Evolutionary conservation across 1,140 invertebrate genomes (phyloP).

Genomic region (Thaumetopoea pityocampa): DNA sequence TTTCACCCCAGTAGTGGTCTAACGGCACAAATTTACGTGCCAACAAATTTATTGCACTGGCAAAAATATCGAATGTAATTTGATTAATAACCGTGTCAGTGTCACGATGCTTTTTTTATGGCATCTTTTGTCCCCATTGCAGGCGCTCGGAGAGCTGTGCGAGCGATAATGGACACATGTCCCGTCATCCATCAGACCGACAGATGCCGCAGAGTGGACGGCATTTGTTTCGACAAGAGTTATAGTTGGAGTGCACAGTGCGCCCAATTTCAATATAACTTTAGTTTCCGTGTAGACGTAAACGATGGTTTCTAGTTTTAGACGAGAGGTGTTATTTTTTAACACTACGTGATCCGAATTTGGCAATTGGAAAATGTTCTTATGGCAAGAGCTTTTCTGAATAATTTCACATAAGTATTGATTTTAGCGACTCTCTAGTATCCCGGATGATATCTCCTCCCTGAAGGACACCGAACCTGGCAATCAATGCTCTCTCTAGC

Average conservation of each 20-base stretch:
- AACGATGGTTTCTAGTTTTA: constrained; percentile 10
- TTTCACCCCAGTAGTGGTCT: background rate
- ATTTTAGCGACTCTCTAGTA: no score
- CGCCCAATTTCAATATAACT: constrained; percentile 19
- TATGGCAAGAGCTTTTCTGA: no score
- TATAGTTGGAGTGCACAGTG: constrained; percentile 19
- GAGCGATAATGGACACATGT: constrained; percentile 56
- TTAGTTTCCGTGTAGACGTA: constrained; percentile 6
- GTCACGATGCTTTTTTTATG: constrained; percentile 23
- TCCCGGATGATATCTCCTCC: no score
- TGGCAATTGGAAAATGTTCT: no score
- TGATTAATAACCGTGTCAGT: constrained; percentile 50
- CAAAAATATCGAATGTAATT: constrained; percentile 41
- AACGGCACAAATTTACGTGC: background rate
- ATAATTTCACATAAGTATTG: no score
- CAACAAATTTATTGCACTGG: constrained; percentile 27
- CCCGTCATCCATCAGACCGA: constrained; percentile 54
- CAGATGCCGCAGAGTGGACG: constrained; percentile 49
- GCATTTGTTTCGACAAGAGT: constrained; percentile 35
- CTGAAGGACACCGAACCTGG: no score
- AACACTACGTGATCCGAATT: no score
- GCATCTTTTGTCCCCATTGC: constrained; percentile 28
- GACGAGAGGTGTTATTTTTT: background rate
- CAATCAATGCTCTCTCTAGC: no score
- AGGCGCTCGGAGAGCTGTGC: constrained; percentile 18